Base-by-base conservation (phyloP, 2,113 vertebrate genomes). In the Sceloporus tristichus region DNA sequence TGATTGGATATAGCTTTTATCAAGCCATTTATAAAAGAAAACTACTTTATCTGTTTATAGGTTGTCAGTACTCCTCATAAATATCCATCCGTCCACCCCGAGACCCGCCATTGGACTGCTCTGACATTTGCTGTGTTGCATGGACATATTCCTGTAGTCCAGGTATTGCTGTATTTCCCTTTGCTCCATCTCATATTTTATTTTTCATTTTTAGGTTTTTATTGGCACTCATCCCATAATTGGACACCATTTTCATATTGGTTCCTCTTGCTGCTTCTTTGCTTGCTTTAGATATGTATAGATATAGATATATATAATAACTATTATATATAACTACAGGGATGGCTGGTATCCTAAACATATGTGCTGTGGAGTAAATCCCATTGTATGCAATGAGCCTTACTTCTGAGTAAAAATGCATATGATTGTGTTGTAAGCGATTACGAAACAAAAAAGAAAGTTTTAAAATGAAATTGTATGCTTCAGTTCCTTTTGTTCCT, bases 101-200 rank as follows among this genome's bases (percentile, higher is more conserved):
- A 99, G 98, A 99, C 98, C 87, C 98, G 98, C 96, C 99, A 99
- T 97, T 99, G 98, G 97, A 99, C 99, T 94, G 97, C 99, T 93
- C 98, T 99, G 97, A 99, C 99, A 95, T 99, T 99, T 96, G 98
- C 99, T 94, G 98, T 99, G 97, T 98, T 99, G 93, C 98, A 99
- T 95, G 98, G 98, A 97, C 99, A 99, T 97, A 98, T 99, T 97
- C 98, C 99, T 95, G 98, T 99, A 97, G 98, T 99, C 96, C 99
- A 99, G 99, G 99, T 99, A 97, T 97, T 97, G 95, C 92, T 85
- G 92, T 94, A 95, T 95, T 96, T 95, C 95, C 95, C 96, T 96
- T 91, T 88, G 90, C 95, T 95, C 95, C 96, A 95, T 93, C 95
- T 93, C 94, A 96, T 94, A 88, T 92, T 93, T 94, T 88, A 91